phyloP scores from a whole-genome alignment of 2,797 vertebrate genomes.

The Esox masquinongy region DNA sequence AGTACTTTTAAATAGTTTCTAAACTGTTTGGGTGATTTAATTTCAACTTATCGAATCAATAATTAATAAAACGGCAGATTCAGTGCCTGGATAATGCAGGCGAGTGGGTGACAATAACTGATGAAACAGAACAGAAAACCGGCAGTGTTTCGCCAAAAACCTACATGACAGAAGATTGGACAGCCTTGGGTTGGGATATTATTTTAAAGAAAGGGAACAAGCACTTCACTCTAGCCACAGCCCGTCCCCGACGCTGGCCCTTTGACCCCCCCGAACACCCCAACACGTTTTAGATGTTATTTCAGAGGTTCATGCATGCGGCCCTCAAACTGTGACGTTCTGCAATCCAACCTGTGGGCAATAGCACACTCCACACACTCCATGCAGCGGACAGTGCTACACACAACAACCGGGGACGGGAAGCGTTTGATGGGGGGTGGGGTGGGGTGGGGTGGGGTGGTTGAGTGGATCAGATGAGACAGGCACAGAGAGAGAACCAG shows the following conservation, averaged over 20 bases:
- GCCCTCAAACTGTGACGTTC: conserved; percentile 26
- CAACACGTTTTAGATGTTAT: no score
- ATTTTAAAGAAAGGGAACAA: not conserved
- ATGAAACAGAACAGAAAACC: no score
- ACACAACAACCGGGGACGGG: conserved; percentile 53
- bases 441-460: conserved; percentile 20
- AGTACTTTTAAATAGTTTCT: no score
- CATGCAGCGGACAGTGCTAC: conserved; percentile 64
- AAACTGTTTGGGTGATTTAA: no score
- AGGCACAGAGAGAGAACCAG: conserved; percentile 62
- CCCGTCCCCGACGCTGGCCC: conserved; percentile 9
- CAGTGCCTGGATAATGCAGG: no score
- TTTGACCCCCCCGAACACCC: not conserved
- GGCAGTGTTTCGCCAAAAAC: not conserved
- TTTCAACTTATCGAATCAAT: not conserved
- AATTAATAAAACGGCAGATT: not conserved
- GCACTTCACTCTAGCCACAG: conserved; percentile 44
- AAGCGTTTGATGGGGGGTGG: conserved; percentile 26
- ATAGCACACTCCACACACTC: conserved; percentile 49
- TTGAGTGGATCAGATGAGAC: conserved; percentile 33
- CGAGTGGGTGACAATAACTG: not conserved
- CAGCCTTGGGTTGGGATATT: not conserved
- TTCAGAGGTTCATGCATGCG: conserved; percentile 62
- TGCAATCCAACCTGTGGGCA: conserved; percentile 68
- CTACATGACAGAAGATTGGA: not conserved